Conservation (phyloP, 2,888 invertebrate species). For the Taphrorychus bicolor region DNA sequence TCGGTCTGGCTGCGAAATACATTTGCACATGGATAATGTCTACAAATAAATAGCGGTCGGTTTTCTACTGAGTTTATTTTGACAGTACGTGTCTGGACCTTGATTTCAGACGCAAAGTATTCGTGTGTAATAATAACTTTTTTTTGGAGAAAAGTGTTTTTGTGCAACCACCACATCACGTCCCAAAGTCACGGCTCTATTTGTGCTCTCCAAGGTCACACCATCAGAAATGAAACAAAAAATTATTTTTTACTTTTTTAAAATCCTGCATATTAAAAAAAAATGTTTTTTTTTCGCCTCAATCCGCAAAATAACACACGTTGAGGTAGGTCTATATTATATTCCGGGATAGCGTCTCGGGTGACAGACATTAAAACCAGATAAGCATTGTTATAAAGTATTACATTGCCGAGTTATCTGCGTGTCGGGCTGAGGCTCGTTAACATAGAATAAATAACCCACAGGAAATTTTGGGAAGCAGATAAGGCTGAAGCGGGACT, state of each 20-base stretch:
- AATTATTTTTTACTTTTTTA: too few species aligned
- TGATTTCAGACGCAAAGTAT: constrained; percentile 1
- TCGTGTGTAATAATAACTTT: not conserved
- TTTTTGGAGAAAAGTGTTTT: not conserved
- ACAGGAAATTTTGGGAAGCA: constrained; percentile 33
- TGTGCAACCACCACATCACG: too few species aligned
- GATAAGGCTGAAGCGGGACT: constrained; percentile 11
- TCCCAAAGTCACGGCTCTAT: too few species aligned
- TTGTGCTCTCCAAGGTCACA: too few species aligned
- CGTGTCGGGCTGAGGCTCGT: constrained; percentile 15
- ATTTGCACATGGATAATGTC: constrained; percentile 56
- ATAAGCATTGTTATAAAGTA: constrained; percentile 4
- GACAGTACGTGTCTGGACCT: constrained; percentile 12
- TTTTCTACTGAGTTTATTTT: constrained; percentile 41
- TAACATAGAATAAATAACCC: constrained; percentile 27
- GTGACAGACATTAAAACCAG: not conserved
- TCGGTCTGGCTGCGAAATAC: constrained; percentile 57
- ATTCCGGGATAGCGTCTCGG: not conserved
- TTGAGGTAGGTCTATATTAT: constrained; percentile 7
- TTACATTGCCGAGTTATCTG: constrained; percentile 12
- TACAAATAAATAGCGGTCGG: constrained; percentile 51
- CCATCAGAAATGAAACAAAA: too few species aligned
- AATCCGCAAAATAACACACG: not conserved
- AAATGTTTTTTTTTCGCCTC: not conserved
- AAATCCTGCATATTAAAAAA: too few species aligned